Base-by-base conservation (phyloP, 2,888 invertebrate species). In the Eupithecia pulchellata region DNA sequence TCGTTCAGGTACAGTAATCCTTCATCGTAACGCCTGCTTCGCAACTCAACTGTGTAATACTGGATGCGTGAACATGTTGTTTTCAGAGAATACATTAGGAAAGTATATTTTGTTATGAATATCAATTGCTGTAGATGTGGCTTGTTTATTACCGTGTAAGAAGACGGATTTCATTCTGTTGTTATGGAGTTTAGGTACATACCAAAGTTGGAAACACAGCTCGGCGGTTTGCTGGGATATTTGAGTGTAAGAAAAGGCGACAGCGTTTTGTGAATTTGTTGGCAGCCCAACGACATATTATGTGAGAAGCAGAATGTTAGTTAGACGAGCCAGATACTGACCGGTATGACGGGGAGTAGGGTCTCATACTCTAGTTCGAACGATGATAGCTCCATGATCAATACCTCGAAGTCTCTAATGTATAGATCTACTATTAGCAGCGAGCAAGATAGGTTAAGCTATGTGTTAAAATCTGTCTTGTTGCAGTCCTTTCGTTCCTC, bases 1-100 rank as follows among this genome's bases (percentile, higher is more conserved):
- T 81, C 84, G 85, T 82, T 81, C 84, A 75, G 75, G 11, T 71
- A 68, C 39, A 11, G 84, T 87, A 87, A 89, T 89, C 88, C 86
- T 81, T 87, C 88, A 89, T 88, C 88, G 88, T 86, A 85, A 87
- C 89, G 85, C 88, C 81, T 85, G 82, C 76, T 82, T 80, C 78
- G 82, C 79, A 80, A 82, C 79, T 81, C 82, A 78, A 74, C 78
- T 82, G 83, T 81, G 82, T 81, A 81, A 84, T 77, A 58, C 36
- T 52, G 36, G 29, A 63, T 57, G 57, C 63, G 57, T 68, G 55
- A 63, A 36, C 52, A 30, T 62, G 62, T 68, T 60, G 30, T 30
- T 61, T 62, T 68, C 1, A 25, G 36, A 66, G 36, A 68, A 61
- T 61, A 64, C 29, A 64, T 64, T 64, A 36, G 20, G 52, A 63